These are phyloP conservation scores for Zootoca vivipara DNA, from an alignment of 2,113 vertebrate genomes.

Conservation along the genomic window DNA sequence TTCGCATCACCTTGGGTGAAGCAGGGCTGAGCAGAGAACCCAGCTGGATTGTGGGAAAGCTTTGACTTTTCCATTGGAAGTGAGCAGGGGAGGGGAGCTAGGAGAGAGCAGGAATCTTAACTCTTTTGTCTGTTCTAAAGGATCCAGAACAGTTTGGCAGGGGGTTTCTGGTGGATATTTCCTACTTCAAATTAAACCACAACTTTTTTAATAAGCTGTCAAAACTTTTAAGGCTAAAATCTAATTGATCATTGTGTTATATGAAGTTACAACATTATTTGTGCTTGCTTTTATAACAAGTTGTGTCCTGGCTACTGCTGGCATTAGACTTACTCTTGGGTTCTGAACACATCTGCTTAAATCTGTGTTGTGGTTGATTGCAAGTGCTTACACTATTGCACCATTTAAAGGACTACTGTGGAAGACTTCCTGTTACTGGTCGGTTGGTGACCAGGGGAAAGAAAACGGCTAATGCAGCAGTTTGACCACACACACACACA, in stretches of 20 bases:
- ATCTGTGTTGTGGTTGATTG: neutral
- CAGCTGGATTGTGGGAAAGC: neutral
- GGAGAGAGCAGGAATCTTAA: neutral
- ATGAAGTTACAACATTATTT: neutral
- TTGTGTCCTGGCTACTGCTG: neutral
- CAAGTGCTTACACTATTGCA: neutral
- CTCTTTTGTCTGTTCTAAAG: neutral
- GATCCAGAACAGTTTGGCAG: neutral
- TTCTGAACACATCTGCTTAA: neutral
- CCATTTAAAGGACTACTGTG: neutral
- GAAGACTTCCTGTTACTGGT: neutral
- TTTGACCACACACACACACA: too few species aligned
- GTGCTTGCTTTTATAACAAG: neutral
- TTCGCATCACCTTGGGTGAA: neutral
- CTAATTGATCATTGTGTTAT: neutral
- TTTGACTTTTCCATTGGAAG: neutral
- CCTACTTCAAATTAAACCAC: neutral
- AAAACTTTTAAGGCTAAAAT: neutral
- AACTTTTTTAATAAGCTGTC: neutral
- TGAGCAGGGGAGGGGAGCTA: too few species aligned
- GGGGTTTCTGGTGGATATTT: neutral
- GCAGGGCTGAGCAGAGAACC: too few species aligned
- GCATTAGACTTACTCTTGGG: neutral
- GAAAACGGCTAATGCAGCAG: too few species aligned
- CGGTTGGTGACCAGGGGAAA: neutral